These are phyloP conservation scores for Apamea sordens DNA, from an alignment of 2,888 invertebrate species.

Conservation along the genomic window DNA sequence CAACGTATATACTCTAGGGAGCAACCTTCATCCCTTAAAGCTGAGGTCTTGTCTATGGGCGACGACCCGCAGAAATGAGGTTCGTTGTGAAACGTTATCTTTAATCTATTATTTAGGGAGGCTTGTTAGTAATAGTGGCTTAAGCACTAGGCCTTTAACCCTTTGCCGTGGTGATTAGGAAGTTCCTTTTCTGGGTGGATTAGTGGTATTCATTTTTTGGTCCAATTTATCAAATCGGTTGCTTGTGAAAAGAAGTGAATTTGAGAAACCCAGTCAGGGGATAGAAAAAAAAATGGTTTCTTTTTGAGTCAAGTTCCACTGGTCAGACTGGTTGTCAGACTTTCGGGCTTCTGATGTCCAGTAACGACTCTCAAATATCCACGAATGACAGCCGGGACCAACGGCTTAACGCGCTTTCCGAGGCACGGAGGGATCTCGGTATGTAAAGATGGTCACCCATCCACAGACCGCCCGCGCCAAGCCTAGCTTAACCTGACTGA, in stretches of 20 bases:
- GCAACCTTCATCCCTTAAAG: constrained; percentile 55
- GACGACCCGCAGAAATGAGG: constrained; percentile 58
- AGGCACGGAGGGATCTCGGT: too few species aligned
- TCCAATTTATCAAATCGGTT: constrained; percentile 20
- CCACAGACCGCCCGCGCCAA: too few species aligned
- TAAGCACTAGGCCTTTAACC: constrained; percentile 41
- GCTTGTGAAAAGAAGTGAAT: not conserved
- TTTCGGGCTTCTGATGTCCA: too few species aligned
- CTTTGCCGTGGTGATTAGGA: constrained; percentile 32
- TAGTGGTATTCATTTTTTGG: constrained; percentile 19
- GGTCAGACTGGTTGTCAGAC: too few species aligned
- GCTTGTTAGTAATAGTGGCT: constrained; percentile 51
- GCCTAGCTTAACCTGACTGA: too few species aligned
- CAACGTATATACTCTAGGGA: constrained; percentile 40
- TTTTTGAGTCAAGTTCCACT: not conserved
- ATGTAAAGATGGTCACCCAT: too few species aligned
- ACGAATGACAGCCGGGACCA: too few species aligned
- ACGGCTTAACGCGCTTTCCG: too few species aligned
- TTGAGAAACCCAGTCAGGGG: not conserved
- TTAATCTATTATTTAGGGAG: constrained; percentile 59
- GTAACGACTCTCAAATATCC: too few species aligned
- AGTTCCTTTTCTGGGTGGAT: constrained; percentile 33
- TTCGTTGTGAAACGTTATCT: constrained; percentile 59
- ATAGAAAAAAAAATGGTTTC: too few species aligned
- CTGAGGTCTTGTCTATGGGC: constrained; percentile 60